These are phyloP conservation scores for Microplitis demolitor DNA, from an alignment of 1,140 invertebrate genomes.

Conservation along the genomic window DNA sequence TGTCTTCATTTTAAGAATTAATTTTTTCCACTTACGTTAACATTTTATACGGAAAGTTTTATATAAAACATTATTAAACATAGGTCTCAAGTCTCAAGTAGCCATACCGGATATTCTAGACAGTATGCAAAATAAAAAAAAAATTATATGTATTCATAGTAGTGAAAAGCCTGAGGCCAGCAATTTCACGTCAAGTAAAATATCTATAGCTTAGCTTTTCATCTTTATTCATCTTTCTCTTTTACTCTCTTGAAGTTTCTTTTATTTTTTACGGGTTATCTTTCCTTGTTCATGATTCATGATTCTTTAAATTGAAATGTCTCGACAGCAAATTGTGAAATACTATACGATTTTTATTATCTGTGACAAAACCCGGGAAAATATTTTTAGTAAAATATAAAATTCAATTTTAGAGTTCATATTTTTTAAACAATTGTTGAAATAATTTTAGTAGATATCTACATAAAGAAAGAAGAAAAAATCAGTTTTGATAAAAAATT, in stretches of 20 bases:
- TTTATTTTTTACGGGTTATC: neutral
- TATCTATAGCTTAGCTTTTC: neutral
- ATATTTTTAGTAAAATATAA: neutral
- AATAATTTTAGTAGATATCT: too few species aligned
- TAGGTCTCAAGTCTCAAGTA: neutral
- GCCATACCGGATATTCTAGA: neutral
- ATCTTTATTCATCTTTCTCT: neutral
- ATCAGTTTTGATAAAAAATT: too few species aligned
- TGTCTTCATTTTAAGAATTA: too few species aligned
- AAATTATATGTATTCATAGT: neutral
- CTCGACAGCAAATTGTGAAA: neutral
- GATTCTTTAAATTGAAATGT: neutral
- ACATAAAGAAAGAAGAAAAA: too few species aligned
- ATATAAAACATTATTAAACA: too few species aligned
- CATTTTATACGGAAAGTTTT: too few species aligned
- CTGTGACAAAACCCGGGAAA: too few species aligned
- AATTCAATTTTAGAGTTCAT: too few species aligned
- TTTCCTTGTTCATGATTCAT: neutral
- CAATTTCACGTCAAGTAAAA: neutral
- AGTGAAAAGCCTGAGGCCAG: conserved; percentile 12
- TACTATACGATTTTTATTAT: neutral
- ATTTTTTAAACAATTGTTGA: too few species aligned
- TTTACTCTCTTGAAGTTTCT: neutral
- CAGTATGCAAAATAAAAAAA: neutral
- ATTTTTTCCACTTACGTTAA: too few species aligned